A percentile compares a stretch with the other conserved stretches of the same genome.
Evolutionary conservation across 2,797 vertebrate species (phyloP).

Genomic region (Epinephelus malabaricus): DNA sequence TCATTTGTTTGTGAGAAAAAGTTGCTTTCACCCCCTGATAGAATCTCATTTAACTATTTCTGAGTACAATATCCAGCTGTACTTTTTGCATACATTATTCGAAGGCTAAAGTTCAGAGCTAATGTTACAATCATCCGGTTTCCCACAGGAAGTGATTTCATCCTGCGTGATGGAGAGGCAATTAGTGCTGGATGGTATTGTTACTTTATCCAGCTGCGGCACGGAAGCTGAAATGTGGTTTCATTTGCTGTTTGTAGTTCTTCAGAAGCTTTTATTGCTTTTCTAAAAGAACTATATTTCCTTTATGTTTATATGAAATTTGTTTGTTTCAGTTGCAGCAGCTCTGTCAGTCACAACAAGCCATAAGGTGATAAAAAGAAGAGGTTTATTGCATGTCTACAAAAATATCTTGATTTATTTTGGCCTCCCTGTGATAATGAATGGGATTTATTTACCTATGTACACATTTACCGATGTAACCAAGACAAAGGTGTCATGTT

Average conservation of each 20-base stretch:
- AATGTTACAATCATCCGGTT: constrained; percentile 27
- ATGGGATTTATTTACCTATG: not conserved
- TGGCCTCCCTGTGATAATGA: not conserved
- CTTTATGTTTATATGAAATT: not conserved
- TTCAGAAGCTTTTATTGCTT: not conserved
- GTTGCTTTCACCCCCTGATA: not conserved
- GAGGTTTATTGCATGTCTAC: not conserved
- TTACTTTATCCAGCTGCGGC: constrained; percentile 15
- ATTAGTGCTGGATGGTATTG: constrained; percentile 29
- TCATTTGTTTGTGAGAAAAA: not conserved
- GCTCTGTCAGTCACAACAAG: not conserved
- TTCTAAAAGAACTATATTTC: not conserved
- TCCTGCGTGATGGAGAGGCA: constrained; percentile 28
- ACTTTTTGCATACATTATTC: not conserved
- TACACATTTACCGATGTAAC: constrained; percentile 31
- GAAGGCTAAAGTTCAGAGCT: constrained; percentile 15
- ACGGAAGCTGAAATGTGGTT: constrained; percentile 24
- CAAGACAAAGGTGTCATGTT: constrained; percentile 43
- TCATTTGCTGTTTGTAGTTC: constrained; percentile 5
- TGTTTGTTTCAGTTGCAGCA: not conserved
- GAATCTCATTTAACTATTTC: not conserved
- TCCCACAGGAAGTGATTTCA: constrained; percentile 38
- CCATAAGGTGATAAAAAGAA: not conserved
- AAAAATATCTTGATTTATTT: not conserved
- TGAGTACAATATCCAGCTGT: not conserved